These are phyloP conservation scores for Leucania comma DNA, from an alignment of 2,888 invertebrate genomes.

Conservation along the genomic window DNA sequence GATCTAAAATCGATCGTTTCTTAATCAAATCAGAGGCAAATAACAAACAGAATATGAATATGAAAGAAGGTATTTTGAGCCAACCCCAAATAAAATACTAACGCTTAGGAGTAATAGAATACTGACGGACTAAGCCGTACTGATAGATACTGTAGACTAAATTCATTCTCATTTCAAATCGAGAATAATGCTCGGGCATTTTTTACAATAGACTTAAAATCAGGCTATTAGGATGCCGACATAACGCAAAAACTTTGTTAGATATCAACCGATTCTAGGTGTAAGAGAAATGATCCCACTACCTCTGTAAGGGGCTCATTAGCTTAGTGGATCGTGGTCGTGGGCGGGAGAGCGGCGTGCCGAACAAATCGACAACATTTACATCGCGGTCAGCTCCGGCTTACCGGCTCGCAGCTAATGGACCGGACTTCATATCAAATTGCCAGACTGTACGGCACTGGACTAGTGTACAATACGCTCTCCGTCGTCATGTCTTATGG, in stretches of 20 bases:
- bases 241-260: constrained; percentile 45
- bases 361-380: constrained; percentile 78
- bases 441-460: constrained; percentile 55
- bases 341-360: constrained; percentile 55
- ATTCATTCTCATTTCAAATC: not conserved
- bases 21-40: not conserved
- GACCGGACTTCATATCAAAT: constrained; percentile 71
- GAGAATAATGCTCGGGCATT: no score
- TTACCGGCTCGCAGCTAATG: constrained; percentile 71
- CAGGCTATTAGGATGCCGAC: not conserved
- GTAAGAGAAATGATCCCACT: constrained; percentile 68
- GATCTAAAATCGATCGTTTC: not conserved
- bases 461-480: constrained; percentile 36
- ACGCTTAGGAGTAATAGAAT: not conserved
- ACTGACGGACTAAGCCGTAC: not conserved
- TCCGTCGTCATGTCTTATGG: constrained; percentile 14
- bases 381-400: constrained; percentile 71
- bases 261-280: constrained; percentile 58
- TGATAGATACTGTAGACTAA: not conserved
- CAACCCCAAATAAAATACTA: not conserved
- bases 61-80: not conserved
- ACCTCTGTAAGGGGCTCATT: constrained; percentile 73
- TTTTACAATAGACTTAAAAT: not conserved
- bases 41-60: not conserved
- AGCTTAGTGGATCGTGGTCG: constrained; percentile 68